Percentiles rank a stretch among this genome's conserved stretches.
Evolutionary conservation across 2,888 invertebrate genomes (phyloP).

Genomic region (Oconnorella tubifera): DNA sequence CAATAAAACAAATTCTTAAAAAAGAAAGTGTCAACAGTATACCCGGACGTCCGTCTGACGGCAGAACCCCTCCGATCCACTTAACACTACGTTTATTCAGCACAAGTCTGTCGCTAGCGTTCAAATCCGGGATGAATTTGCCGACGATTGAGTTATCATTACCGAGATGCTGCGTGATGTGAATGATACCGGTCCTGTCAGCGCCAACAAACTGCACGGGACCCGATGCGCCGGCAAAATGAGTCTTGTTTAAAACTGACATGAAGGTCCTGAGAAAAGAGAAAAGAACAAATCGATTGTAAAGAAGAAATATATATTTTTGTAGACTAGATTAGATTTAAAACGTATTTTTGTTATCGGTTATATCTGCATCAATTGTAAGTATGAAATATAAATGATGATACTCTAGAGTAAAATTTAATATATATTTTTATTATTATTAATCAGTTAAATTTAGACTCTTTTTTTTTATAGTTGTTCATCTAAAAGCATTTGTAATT

Average conservation of each 20-base stretch:
- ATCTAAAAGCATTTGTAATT: no score
- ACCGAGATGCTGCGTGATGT: conserved; percentile 53
- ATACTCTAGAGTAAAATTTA: no score
- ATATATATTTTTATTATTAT: no score
- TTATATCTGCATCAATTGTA: no score
- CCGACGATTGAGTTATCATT: conserved; percentile 49
- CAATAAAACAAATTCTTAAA: no score
- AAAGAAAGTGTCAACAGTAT: no score
- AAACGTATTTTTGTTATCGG: no score
- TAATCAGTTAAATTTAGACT: no score
- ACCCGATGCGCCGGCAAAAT: conserved; percentile 73
- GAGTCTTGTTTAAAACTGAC: conserved; percentile 64
- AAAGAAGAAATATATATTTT: no score
- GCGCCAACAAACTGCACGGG: conserved; percentile 68
- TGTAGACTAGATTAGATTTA: no score
- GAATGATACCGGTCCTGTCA: conserved; percentile 60
- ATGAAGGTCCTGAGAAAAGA: conserved; percentile 62
- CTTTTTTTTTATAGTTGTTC: no score
- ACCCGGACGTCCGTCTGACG: conserved; percentile 48
- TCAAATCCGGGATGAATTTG: conserved; percentile 46
- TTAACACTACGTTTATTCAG: conserved; percentile 60
- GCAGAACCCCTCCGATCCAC: conserved; percentile 67
- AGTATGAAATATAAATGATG: no score
- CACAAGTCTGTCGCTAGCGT: conserved; percentile 54
- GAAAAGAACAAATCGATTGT: neutral